Base-by-base conservation (phyloP, 2,797 vertebrate species). In the Neopelma chrysocephalum region DNA sequence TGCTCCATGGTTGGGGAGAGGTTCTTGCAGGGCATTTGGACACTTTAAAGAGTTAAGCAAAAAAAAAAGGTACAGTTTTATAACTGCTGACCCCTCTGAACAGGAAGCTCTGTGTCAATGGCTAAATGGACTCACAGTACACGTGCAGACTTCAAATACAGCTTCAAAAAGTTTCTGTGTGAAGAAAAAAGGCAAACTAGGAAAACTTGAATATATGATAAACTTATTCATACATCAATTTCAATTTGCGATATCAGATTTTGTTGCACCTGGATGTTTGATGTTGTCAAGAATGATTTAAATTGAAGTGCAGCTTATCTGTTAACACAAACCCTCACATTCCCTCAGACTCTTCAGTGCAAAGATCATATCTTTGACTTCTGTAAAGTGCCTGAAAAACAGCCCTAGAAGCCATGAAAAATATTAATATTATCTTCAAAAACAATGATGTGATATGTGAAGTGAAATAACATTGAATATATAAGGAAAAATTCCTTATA, bases 181-280 rank as follows among this genome's bases (percentile, higher is more conserved):
- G 42, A 62, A 18, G 18, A 10, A 51, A 51, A 51, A 14, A 16
- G 8, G 25, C 19, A 40, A 60, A 42, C 26, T 38, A 54, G 22
- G 56, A 77, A 90, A 81, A 69, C 10, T 14, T 71, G 53, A 58
- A 83, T 90, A 71, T 56, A 45, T 32, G 29, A 71, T 76, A 78
- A 38, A 29, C 14, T 2, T 57, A 47, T 65, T 84, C 34, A 71
- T 61, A 69, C 40, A 89, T 91, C 87, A 80, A 0, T 89, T 94
- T 90, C 56, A 62, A 13, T 94, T 92, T 93, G 27, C 45, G 16
- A 2, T 89, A 87, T 89, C 94, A 87, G 90, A 93, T 96, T 70
- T 60, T 56, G 34, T 68, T 89, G 62, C 90, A 94, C 93, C 77
- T 93, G 93, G 89, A 60, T 84, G 73, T 84, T 90, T 95, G 86